Evolutionary conservation across 2,888 invertebrate genomes (phyloP).

Genomic region (Platypus cylindrus): DNA sequence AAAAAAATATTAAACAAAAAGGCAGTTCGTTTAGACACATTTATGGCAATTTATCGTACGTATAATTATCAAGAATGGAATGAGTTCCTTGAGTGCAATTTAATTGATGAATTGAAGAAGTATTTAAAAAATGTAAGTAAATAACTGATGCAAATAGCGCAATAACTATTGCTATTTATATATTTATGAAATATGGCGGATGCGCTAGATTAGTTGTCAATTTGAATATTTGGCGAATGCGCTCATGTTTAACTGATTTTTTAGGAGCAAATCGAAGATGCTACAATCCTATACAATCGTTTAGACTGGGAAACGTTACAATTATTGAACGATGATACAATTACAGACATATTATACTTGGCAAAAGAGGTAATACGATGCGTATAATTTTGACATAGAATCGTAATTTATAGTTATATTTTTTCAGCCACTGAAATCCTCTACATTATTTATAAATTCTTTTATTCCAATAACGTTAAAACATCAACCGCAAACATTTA

Average conservation of each 20-base stretch:
- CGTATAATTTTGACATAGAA: neutral
- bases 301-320: conserved; percentile 18
- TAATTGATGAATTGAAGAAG: conserved; percentile 31
- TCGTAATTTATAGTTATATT: neutral
- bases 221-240: neutral
- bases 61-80: conserved; percentile 32
- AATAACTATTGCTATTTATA: no score
- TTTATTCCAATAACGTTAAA: conserved; percentile 25
- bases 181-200: no score
- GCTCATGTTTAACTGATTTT: no score
- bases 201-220: no score
- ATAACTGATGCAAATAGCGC: no score
- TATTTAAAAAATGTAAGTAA: conserved; percentile 32
- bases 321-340: conserved; percentile 16
- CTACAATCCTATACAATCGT: conserved; percentile 26
- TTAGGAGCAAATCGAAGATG: conserved; percentile 27
- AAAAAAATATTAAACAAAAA: conserved; percentile 12
- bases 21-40: conserved; percentile 34
- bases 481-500: conserved; percentile 20
- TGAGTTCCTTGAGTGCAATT: conserved; percentile 32
- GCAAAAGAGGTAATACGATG: conserved; percentile 1
- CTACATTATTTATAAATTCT: conserved; percentile 21
- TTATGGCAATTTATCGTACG: conserved; percentile 21
- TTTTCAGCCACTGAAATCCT: conserved; percentile 12
- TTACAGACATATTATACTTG: conserved; percentile 20